These are phyloP conservation scores for Kryphioiulus occultus DNA, from an alignment of 2,888 invertebrate species.

Conservation along the genomic window DNA sequence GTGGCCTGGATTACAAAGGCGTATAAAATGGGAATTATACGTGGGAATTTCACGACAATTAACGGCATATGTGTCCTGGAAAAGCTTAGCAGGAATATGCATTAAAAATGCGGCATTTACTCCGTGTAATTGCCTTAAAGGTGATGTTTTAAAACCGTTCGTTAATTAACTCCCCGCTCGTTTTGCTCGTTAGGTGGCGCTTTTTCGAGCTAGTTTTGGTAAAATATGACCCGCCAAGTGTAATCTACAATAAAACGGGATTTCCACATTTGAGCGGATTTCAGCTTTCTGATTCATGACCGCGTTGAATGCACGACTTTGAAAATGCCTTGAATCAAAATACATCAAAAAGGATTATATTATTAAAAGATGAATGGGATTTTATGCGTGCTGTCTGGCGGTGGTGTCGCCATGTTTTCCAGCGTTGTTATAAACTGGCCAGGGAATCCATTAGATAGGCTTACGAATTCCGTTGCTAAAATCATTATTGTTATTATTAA, in stretches of 20 bases:
- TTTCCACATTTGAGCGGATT: conserved; percentile 32
- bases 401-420: not conserved
- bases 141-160: not conserved
- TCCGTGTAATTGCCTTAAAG: not conserved
- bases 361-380: conserved; percentile 30
- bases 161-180: not conserved
- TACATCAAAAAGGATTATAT: conserved; percentile 39
- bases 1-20: not conserved
- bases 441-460: conserved; percentile 13
- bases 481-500: conserved; percentile 33
- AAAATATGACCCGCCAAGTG: not conserved
- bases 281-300: conserved; percentile 3
- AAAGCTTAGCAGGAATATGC: not conserved
- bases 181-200: not conserved
- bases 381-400: not conserved
- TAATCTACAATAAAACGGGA: conserved; percentile 35
- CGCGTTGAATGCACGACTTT: not conserved
- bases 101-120: not conserved
- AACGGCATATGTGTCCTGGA: not conserved
- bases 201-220: not conserved
- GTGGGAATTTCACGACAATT: not conserved
- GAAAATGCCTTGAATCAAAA: not conserved
- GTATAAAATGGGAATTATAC: not conserved
- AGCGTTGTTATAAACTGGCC: not conserved
- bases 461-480: conserved; percentile 36